Evolutionary conservation across 2,888 invertebrate genomes (phyloP), one percentile per base, ranked within the genome.

Genomic region (Hofmannophila pseudospretella): DNA sequence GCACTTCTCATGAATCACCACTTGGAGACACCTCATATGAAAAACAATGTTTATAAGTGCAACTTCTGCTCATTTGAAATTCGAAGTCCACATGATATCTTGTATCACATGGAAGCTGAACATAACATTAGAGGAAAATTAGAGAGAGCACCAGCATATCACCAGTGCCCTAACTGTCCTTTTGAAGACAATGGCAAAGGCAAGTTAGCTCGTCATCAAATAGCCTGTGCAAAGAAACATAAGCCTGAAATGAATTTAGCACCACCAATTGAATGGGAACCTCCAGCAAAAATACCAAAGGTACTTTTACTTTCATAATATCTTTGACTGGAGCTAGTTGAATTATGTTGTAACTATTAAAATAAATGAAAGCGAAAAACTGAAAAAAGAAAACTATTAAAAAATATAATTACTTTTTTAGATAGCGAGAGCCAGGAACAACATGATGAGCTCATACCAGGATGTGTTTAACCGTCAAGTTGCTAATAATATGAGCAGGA

Each of bases 141-240:
- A 41, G 96, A 96, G 58, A 89, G 95, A 47, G 94, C 95, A 1
- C 93, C 94, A 14, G 93, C 95, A 0, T 94, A 94, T 72, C 96
- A 96, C 72, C 96, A 96, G 67, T 98, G 97, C 69, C 93, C 95
- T 0, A 94, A 96, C 65, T 98, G 98, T 84, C 94, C 96, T 1
- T 97, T 96, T 65, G 97, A 98, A 72, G 96, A 96, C 57, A 96
- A 96, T 61, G 95, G 96, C 36, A 97, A 96, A 77, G 95, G 95
- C 16, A 96, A 96, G 76, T 81, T 97, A 53, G 94, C 94, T 0
- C 90, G 96, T 25, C 98, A 98, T 85, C 89, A 94, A 48, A 90
- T 94, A 42, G 93, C 95, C 1, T 98, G 98, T 76, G 90, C 92
- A 27, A 96, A 96, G 75, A 95, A 95, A 67, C 97, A 96, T 78